Evolutionary conservation across 2,888 invertebrate genomes (phyloP).

Genomic region (Hanleya hanleyi): DNA sequence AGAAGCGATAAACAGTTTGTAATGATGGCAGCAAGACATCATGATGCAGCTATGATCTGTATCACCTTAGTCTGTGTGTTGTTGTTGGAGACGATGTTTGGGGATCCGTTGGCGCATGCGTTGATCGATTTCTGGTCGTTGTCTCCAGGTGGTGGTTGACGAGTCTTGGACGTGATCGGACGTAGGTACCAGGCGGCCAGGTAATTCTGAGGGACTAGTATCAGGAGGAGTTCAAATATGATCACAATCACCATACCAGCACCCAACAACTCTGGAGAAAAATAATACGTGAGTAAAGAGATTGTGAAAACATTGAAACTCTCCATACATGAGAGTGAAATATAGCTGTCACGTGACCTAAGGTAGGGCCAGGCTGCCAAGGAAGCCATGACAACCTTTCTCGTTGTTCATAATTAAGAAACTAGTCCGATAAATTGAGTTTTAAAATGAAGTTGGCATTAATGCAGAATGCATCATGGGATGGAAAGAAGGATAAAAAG

Average conservation of each 20-base stretch:
- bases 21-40: no score
- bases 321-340: not conserved
- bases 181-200: not conserved
- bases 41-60: no score
- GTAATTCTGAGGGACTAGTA: not conserved
- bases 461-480: no score
- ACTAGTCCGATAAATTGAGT: no score
- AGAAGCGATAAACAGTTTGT: no score
- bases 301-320: not conserved
- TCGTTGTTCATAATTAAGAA: no score
- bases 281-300: not conserved
- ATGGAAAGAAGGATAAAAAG: no score
- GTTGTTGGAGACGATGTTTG: not conserved
- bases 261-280: slow-evolving; percentile 42
- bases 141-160: not conserved
- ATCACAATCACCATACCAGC: slow-evolving; percentile 45
- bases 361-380: no score
- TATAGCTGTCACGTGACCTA: no score
- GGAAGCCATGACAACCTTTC: no score
- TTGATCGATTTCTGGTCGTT: not conserved
- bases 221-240: slow-evolving; percentile 45
- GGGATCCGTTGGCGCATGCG: not conserved
- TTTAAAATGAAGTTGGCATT: no score
- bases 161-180: not conserved
- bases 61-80: slow-evolving; percentile 4